Evolutionary conservation across 2,113 vertebrate species (phyloP).

Genomic region (Cavia aperea): DNA sequence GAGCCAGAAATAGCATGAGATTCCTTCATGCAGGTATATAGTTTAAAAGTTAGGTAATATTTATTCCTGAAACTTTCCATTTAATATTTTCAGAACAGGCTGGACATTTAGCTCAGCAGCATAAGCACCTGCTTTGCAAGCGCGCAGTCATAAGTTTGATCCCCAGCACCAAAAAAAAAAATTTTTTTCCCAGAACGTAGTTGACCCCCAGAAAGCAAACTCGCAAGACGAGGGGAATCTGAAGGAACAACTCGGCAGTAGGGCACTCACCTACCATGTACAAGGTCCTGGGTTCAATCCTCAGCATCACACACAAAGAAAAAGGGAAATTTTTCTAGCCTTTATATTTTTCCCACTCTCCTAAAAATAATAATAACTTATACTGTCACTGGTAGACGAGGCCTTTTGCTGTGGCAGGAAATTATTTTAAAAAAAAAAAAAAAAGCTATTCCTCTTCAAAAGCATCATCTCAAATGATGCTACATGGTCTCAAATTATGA

Average conservation of each 20-base stretch:
- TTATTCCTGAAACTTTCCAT: background rate
- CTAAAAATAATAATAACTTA: background rate
- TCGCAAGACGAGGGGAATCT: too few species aligned
- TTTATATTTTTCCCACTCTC: background rate
- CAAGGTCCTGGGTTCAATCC: background rate
- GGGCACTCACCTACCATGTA: background rate
- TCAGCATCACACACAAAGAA: background rate
- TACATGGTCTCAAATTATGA: background rate
- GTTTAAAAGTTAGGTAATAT: background rate
- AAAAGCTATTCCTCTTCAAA: slow-evolving; percentile 17
- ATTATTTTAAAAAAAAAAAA: background rate
- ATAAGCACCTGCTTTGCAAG: too few species aligned
- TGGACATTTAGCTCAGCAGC: too few species aligned
- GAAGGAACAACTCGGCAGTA: background rate
- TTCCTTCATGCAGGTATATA: background rate
- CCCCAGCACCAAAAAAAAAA: too few species aligned
- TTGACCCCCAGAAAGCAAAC: background rate
- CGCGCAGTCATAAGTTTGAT: too few species aligned
- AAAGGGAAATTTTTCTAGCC: background rate
- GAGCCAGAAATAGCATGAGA: background rate
- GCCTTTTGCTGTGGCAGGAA: slow-evolving; percentile 31
- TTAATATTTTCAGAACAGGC: background rate
- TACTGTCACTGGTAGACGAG: background rate
- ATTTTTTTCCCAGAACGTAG: too few species aligned
- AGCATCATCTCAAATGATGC: background rate